These are phyloP conservation scores for Phalera bucephala DNA, from an alignment of 2,888 invertebrate species.

Conservation along the genomic window DNA sequence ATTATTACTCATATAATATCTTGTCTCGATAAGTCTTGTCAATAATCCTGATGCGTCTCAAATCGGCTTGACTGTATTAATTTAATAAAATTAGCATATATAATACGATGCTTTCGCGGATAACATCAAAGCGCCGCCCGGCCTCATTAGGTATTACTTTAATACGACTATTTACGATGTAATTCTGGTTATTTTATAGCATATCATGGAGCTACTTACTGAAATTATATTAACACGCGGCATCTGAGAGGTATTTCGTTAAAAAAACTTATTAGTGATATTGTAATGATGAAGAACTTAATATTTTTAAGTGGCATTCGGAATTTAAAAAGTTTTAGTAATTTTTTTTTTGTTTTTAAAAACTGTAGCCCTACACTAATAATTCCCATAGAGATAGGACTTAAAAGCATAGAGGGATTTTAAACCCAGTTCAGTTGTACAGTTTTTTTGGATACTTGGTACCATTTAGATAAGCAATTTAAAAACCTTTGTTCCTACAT, in stretches of 20 bases:
- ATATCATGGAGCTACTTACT: constrained; percentile 37
- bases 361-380: too few relatives aligned
- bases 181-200: constrained; percentile 38
- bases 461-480: too few relatives aligned
- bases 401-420: too few relatives aligned
- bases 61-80: constrained; percentile 38
- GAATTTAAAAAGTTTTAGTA: too few relatives aligned
- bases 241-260: constrained; percentile 14
- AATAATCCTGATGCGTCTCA: constrained; percentile 35
- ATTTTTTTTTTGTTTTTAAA: too few relatives aligned
- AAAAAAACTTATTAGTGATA: constrained; percentile 21
- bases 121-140: constrained; percentile 33
- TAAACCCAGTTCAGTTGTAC: too few relatives aligned
- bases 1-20: constrained; percentile 22
- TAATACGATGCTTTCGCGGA: constrained; percentile 38
- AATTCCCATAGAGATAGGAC: too few relatives aligned
- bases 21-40: constrained; percentile 22
- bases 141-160: constrained; percentile 41
- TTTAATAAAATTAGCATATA: constrained; percentile 52
- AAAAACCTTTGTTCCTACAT: too few relatives aligned
- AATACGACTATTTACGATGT: constrained; percentile 46
- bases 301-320: constrained; percentile 8
- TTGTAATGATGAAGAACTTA: constrained; percentile 20
- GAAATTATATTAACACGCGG: constrained; percentile 32
- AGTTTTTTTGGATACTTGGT: too few relatives aligned